Base-by-base conservation (phyloP, 1,140 invertebrate genomes). In the Sycobia sp. region DNA sequence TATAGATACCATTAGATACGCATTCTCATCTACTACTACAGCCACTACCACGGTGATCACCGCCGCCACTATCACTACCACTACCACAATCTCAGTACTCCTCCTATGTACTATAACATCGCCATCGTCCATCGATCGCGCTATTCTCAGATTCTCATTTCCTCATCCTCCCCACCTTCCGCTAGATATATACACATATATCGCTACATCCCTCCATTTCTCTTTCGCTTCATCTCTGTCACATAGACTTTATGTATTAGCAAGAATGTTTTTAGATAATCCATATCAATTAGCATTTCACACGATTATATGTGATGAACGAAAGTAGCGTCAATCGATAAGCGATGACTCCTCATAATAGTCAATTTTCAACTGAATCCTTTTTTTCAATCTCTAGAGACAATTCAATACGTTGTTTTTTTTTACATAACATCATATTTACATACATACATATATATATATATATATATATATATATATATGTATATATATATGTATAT, bases 281-380 rank as follows among this genome's bases (percentile, higher is more conserved):
- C 9, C 18, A 46, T 46, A 11, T 16, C 14, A 29, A 27, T 22
- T 32, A 32, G 29, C 29, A n/a, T n/a, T n/a, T n/a, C n/a, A 13
- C 22, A 25, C 18, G 11, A 23, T 11, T 50, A 43, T 14, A n/a
- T n/a, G n/a, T n/a, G n/a, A n/a, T 4, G 22, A 22, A 43, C 4
- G 3, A 25, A 29, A 41, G 39, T 55, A 55, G 53, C 38, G 25
- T 44, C 23, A 27, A 55, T 56, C 54, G 54, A 56, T 56, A 44
- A 56, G 27, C 39, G 11, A 44, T 14, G 39, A 56, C 41, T 43
- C 13, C 16, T 22, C 22, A 16, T 10, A n/a, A 32, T 22, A 22
- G 10, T 44, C 27, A 32, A 3, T 32, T 56, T 56, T 22, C 7
- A 20, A 11, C 8, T 1, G 3, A 27, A 8, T 4, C 11, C 29